Evolutionary conservation across 2,888 invertebrate genomes (phyloP), one percentile per base, ranked within the genome.

Genomic region (Polia nebulosa): DNA sequence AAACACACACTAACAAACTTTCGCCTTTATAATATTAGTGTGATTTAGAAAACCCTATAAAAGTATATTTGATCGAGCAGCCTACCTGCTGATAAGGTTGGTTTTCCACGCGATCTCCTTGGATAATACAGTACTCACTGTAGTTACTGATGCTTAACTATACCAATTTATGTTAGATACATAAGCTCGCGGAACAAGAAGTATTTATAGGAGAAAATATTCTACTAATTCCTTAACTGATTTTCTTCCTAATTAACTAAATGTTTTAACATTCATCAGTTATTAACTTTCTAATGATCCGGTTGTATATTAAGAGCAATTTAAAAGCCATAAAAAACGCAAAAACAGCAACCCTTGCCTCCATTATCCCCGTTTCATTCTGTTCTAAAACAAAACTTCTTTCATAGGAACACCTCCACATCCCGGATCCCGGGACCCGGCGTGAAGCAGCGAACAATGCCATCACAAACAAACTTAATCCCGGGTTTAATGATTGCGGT

Each of bases 401-500:
- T 61, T 61, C 52, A 70, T 69, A 61, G 47, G 55, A 62, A 58
- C 74, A 67, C 57, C 47, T 44, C 64, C 57, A 59, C 51, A 51
- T 47, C 68, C 53, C 56, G 39, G 45, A 11, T n/a, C 62, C 62
- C 68, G 67, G 39, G 3, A 41, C 61, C 20, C 56, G 71, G 66
- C 71, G 71, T 72, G 76, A 67, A 72, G 63, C 78, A 69, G 64
- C 39, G 78, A 77, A 83, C 83, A 78, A 81, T 81, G 60, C 76
- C 76, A 61, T 81, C 76, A 65, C 79, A 76, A 76, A 82, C 85
- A 80, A 78, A 84, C 80, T 83, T 89, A 89, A 91, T 88, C 88
- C 90, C 82, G 77, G 81, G 82, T 83, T 85, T 88, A 89, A 89
- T 90, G 86, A 88, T 88, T 85, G 82, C 77, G 64, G 76, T 70